Conservation (phyloP, 2,113 vertebrate species). For the Nibea coibor region DNA sequence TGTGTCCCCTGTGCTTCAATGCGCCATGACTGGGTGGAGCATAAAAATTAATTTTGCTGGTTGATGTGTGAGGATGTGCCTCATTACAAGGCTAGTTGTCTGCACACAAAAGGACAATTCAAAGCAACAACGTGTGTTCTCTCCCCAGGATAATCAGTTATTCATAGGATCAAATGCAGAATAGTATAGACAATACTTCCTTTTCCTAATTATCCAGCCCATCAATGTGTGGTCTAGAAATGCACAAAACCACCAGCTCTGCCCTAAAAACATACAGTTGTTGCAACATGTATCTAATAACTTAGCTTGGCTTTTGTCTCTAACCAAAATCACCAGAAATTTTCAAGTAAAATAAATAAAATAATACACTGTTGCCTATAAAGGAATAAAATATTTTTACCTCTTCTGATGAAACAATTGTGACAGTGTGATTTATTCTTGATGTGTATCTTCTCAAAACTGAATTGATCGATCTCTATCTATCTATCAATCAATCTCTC, state of each 20-base stretch:
- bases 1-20: not conserved
- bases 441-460: no score
- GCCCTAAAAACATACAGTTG: not conserved
- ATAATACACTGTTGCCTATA: no score
- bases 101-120: slow-evolving; percentile 64
- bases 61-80: slow-evolving; percentile 52
- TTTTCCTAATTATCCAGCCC: not conserved
- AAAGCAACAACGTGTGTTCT: slow-evolving; percentile 56
- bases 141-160: slow-evolving; percentile 39
- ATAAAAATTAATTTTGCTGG: slow-evolving; percentile 58
- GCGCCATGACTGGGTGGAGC: slow-evolving; percentile 35
- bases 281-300: not conserved
- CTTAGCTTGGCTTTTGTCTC: not conserved
- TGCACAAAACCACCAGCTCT: slow-evolving; percentile 3
- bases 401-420: no score
- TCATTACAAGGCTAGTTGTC: slow-evolving; percentile 54
- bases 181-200: slow-evolving; percentile 20
- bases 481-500: no score
- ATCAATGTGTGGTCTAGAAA: not conserved
- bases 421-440: no score
- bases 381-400: no score
- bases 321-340: not conserved
- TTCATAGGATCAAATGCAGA: slow-evolving; percentile 34
- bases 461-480: no score
- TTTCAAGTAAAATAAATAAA: not conserved